Evolutionary conservation across 2,888 invertebrate genomes (phyloP), one percentile per base, ranked within the genome.

Genomic region (Metopia argyrocephala): DNA sequence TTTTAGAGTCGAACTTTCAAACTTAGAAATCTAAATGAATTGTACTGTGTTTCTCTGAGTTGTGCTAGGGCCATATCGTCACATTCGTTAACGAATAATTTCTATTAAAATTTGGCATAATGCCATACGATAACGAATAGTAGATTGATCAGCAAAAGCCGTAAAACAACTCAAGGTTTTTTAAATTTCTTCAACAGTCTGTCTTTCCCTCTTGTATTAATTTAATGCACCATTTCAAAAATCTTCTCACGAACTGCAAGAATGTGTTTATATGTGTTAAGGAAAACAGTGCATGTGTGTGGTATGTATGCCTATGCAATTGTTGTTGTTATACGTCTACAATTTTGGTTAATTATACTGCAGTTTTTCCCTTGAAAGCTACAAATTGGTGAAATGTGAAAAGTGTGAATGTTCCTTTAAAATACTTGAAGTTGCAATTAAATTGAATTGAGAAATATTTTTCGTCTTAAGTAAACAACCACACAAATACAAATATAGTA

Each of bases 341-440:
- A 81, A 75, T 75, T 82, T 80, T 71, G 75, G 82, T 80, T 82
- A 80, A 82, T 82, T 82, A 80, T 71, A 80, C 78, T 82, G 79
- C 82, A 82, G 76, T 78, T 79, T 73, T 79, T 68, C 64, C 66
- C 52, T 66, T 64, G 52, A 54, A 70, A 64, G 61, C 20, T 65
- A 45, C 18, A 57, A n/a, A n/a, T n/a, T 75, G 59, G 54, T 62
- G 54, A 64, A 69, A 75, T 79, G 64, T 46, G 69, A 62, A 69
- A 70, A 76, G 57, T 68, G 68, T 80, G 76, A 80, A 78, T 78
- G 78, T 78, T 78, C 65, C 59, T 61, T 59, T 28, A 31, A 78
- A 73, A 70, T 75, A 70, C 73, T 75, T 78, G 75, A 38, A 81
- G 81, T 66, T 78, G 74, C 81, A 81, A 81, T 81, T 78, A 78